Conservation (phyloP, 2,888 invertebrate genomes). For the Aplocera efformata region DNA sequence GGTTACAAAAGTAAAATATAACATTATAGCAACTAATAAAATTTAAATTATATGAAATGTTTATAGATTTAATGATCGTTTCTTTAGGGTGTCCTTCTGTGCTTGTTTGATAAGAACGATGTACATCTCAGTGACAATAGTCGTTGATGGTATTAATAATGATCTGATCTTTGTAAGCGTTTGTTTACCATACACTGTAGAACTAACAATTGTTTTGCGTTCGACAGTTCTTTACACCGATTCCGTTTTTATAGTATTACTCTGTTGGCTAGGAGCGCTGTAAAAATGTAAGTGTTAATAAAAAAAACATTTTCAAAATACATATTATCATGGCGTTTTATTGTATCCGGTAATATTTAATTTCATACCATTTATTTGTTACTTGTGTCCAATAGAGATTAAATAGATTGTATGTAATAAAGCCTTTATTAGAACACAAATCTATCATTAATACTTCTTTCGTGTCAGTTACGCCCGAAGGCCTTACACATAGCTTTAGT, state of each 20-base stretch:
- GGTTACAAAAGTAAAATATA: constrained; percentile 80
- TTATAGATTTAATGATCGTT: constrained; percentile 79
- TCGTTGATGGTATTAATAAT: constrained; percentile 63
- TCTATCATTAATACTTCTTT: constrained; percentile 12
- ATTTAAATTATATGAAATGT: constrained; percentile 81
- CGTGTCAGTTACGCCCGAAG: background rate
- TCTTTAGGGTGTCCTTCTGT: constrained; percentile 74
- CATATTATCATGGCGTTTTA: constrained; percentile 64
- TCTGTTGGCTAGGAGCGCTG: constrained; percentile 81
- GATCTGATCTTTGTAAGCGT: constrained; percentile 67
- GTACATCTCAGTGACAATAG: constrained; percentile 70
- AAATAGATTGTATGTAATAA: constrained; percentile 21
- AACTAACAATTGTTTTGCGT: constrained; percentile 77
- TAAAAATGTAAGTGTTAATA: constrained; percentile 81
- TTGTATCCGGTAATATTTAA: constrained; percentile 30
- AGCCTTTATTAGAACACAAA: constrained; percentile 18
- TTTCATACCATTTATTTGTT: constrained; percentile 20
- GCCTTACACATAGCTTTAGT: background rate
- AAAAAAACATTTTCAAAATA: constrained; percentile 81
- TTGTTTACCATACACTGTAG: constrained; percentile 76
- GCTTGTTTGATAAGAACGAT: constrained; percentile 67
- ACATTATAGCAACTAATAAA: constrained; percentile 79
- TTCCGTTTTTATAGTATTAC: constrained; percentile 80
- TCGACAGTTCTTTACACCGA: constrained; percentile 77
- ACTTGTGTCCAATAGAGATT: constrained; percentile 22